phyloP scores from a whole-genome alignment of 1,140 invertebrate genomes.

The Oscheius sp. region DNA sequence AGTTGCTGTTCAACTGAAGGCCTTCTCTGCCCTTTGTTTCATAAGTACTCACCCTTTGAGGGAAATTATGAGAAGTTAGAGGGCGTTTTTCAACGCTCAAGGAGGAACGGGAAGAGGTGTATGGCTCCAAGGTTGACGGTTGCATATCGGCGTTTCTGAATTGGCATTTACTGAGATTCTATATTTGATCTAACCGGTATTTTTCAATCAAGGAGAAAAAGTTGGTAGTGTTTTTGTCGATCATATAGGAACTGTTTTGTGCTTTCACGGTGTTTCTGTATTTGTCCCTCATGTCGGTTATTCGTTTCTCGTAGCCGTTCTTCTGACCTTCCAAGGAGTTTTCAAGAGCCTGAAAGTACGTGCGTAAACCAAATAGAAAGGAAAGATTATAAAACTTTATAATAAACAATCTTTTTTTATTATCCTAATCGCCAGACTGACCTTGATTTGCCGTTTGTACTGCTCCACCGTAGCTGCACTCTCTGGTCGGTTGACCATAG shows the following conservation, averaged over 20 bases:
- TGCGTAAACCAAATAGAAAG: too few species aligned
- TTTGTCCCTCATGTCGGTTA: background rate
- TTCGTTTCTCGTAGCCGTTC: slow-evolving; percentile 17
- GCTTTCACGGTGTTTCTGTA: background rate
- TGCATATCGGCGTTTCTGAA: background rate
- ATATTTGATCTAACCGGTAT: background rate
- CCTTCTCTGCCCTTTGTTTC: background rate
- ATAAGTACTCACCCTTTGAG: background rate
- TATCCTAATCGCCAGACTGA: background rate
- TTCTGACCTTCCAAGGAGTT: background rate
- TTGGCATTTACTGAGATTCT: background rate
- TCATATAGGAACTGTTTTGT: background rate
- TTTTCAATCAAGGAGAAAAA: slow-evolving; percentile 19
- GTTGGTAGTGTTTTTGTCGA: background rate
- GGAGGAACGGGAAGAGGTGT: background rate
- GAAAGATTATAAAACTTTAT: too few species aligned
- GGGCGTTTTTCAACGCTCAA: slow-evolving; percentile 6
- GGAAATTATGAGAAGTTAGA: background rate
- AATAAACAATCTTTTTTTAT: background rate
- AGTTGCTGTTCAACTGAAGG: background rate
- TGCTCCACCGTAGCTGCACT: slow-evolving; percentile 13
- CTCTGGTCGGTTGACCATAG: background rate
- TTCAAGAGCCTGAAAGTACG: background rate
- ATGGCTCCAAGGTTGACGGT: background rate
- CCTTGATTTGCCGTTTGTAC: slow-evolving; percentile 17